Percentiles rank a stretch among this genome's conserved stretches.
Conservation (phyloP, 2,797 vertebrate genomes). For the Hydrolagus colliei region DNA sequence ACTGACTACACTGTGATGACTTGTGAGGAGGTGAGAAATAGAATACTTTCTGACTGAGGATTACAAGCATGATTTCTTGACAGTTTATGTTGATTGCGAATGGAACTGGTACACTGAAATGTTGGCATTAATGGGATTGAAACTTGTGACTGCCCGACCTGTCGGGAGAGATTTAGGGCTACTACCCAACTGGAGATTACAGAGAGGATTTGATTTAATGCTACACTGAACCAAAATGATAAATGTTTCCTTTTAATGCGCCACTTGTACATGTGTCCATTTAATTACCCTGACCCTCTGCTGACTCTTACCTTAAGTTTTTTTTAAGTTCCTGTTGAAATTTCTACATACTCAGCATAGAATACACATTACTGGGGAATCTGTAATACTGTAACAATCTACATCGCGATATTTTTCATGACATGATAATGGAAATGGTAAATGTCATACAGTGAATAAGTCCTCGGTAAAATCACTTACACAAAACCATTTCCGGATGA, state of each 20-base stretch:
- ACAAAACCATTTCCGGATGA: no score
- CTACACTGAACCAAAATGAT: neutral
- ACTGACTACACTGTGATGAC: no score
- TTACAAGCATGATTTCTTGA: neutral
- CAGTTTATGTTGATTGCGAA: no score
- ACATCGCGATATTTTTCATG: no score
- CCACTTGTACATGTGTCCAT: neutral
- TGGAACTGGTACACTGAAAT: neutral
- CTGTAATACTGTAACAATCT: neutral
- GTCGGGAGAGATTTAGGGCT: neutral
- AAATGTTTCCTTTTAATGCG: neutral
- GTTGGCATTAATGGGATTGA: neutral
- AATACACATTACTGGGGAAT: neutral
- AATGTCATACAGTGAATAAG: no score
- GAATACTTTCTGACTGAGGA: no score
- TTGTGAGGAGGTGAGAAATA: no score
- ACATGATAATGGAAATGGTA: no score
- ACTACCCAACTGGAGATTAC: neutral
- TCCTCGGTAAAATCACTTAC: no score
- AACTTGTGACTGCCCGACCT: neutral
- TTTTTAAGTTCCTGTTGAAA: neutral
- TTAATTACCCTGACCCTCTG: neutral
- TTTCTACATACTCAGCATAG: neutral
- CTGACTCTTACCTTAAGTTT: neutral
- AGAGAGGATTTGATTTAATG: neutral